Evolutionary conservation across 2,797 vertebrate genomes (phyloP).

Genomic region (Antrozous pallidus): DNA sequence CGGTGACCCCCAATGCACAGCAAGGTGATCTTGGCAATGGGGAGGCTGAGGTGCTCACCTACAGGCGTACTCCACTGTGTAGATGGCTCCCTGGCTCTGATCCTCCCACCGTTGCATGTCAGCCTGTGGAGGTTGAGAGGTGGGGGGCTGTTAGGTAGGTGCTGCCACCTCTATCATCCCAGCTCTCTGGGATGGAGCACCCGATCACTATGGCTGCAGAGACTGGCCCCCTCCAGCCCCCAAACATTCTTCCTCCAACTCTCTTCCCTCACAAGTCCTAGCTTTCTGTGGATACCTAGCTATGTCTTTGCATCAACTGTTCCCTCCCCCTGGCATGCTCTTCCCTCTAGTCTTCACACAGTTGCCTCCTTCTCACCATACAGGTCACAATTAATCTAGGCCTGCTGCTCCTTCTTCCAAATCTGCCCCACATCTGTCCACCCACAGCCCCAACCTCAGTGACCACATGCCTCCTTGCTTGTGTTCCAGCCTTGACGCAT

Average conservation of each 20-base stretch:
- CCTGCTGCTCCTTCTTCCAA: not conserved
- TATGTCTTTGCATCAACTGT: not conserved
- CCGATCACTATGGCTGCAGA: not conserved
- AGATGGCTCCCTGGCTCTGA: constrained; percentile 98
- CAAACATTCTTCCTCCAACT: not conserved
- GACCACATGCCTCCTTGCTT: not conserved
- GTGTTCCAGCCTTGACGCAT: not conserved
- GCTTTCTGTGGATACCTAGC: not conserved
- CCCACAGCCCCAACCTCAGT: not conserved
- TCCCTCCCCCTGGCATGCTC: not conserved
- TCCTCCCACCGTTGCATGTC: constrained; percentile 99
- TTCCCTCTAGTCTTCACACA: not conserved
- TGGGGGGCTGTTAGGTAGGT: not conserved
- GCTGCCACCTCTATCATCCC: not conserved
- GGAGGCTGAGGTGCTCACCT: constrained; percentile 82
- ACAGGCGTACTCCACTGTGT: constrained; percentile 96
- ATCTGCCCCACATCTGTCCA: not conserved
- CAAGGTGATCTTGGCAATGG: rapidly evolving
- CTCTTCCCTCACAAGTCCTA: not conserved
- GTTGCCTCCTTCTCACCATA: not conserved
- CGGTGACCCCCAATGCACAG: not conserved
- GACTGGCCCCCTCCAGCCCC: not conserved
- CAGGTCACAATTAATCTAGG: not conserved
- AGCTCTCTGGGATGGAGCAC: not conserved
- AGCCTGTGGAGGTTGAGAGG: constrained; percentile 81